Evolutionary conservation across 2,888 invertebrate genomes (phyloP).

Genomic region (Thymelicus acteon): DNA sequence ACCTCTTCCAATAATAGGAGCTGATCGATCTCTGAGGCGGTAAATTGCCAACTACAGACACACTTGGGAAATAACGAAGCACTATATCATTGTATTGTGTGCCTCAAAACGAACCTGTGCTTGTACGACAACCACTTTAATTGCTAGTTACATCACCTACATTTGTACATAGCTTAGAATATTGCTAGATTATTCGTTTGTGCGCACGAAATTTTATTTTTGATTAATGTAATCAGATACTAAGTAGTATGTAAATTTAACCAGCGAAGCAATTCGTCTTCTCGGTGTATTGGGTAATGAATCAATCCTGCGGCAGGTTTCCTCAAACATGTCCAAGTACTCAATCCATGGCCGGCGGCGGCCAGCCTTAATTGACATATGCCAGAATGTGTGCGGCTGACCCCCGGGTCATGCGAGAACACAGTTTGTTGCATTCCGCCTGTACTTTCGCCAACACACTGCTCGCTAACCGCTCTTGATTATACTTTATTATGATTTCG

Average conservation of each 20-base stretch:
- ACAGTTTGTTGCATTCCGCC: slow-evolving; percentile 72
- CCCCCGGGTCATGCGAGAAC: slow-evolving; percentile 79
- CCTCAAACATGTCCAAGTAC: slow-evolving; percentile 81
- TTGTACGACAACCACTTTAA: slow-evolving; percentile 59
- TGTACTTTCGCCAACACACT: slow-evolving; percentile 70
- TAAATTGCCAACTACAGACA: slow-evolving; percentile 76
- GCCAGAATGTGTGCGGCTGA: slow-evolving; percentile 81
- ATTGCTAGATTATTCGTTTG: slow-evolving; percentile 5
- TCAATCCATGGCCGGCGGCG: slow-evolving; percentile 76
- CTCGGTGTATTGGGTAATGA: slow-evolving; percentile 66
- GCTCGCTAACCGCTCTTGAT: slow-evolving; percentile 38
- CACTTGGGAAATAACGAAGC: slow-evolving; percentile 76
- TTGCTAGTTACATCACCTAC: slow-evolving; percentile 62
- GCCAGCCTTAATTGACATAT: slow-evolving; percentile 82
- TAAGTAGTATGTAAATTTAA: slow-evolving; percentile 26
- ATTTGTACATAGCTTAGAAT: slow-evolving; percentile 41
- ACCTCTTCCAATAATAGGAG: slow-evolving; percentile 81
- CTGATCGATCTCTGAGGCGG: slow-evolving; percentile 77
- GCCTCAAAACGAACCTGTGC: slow-evolving; percentile 52
- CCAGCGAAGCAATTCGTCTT: slow-evolving; percentile 48
- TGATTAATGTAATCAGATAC: background rate
- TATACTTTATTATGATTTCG: slow-evolving; percentile 38
- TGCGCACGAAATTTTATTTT: background rate
- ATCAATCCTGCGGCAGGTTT: slow-evolving; percentile 78
- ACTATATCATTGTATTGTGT: slow-evolving; percentile 58